Conservation (phyloP, 2,888 invertebrate genomes). For the Drosophila austrosaltans region DNA sequence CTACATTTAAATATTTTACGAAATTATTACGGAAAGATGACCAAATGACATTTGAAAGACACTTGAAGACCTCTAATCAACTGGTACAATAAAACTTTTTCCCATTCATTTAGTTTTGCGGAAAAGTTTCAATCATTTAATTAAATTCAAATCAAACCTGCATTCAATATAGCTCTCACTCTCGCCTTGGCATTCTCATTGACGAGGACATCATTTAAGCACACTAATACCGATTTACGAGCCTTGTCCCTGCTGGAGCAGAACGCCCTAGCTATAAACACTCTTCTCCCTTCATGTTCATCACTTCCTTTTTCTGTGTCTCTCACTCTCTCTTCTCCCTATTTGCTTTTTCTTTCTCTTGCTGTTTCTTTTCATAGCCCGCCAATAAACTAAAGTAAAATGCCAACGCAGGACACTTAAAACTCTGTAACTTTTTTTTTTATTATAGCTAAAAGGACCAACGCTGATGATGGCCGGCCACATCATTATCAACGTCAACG, state of each 20-base stretch:
- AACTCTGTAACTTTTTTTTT: constrained; percentile 48
- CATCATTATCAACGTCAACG: constrained; percentile 63
- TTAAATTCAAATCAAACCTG: constrained; percentile 48
- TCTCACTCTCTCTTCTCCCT: neutral
- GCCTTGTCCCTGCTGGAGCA: constrained; percentile 26
- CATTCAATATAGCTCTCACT: constrained; percentile 36
- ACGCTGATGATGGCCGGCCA: constrained; percentile 55
- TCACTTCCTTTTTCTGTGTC: neutral
- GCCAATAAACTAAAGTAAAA: constrained; percentile 64
- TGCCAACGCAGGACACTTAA: constrained; percentile 52
- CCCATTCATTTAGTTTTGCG: constrained; percentile 1
- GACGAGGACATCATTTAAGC: constrained; percentile 48
- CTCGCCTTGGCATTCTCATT: constrained; percentile 33
- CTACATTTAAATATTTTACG: neutral
- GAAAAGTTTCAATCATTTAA: constrained; percentile 44
- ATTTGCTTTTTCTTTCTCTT: neutral
- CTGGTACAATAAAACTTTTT: constrained; percentile 27
- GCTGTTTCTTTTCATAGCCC: constrained; percentile 35
- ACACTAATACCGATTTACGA: constrained; percentile 59
- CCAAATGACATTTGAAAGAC: neutral
- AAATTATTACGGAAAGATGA: neutral
- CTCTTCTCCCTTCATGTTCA: constrained; percentile 11
- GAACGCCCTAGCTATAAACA: constrained; percentile 54
- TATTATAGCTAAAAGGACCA: constrained; percentile 39
- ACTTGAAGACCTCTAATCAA: neutral